These are phyloP conservation scores for Crambe crambe DNA, from an alignment of 37 sponge, comb jelly and placozoan species.

Conservation along the genomic window DNA sequence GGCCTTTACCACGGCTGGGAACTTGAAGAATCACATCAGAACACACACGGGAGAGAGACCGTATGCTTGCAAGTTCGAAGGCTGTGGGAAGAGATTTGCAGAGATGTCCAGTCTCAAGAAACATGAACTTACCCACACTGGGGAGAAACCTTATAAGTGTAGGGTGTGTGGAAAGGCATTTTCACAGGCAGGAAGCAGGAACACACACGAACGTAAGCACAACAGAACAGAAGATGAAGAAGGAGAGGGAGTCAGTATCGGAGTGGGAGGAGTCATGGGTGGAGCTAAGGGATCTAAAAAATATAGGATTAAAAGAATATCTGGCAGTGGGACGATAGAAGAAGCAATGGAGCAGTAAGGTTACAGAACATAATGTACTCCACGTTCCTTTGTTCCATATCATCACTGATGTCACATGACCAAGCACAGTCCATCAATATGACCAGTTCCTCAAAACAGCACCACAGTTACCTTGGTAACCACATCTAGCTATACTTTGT, in stretches of 20 bases:
- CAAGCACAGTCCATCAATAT: background rate
- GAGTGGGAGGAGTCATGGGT: slow-evolving; percentile 7
- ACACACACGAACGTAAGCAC: slow-evolving; percentile 84
- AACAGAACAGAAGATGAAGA: slow-evolving; percentile 42
- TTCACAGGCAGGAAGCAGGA: slow-evolving; percentile 83
- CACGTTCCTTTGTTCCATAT: too few relatives aligned
- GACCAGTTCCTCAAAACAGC: too few relatives aligned
- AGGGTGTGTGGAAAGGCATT: slow-evolving; percentile 80
- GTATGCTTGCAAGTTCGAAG: slow-evolving; percentile 76
- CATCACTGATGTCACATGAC: too few relatives aligned
- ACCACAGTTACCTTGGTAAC: too few relatives aligned
- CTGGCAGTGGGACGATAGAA: background rate
- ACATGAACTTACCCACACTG: slow-evolving; percentile 85
- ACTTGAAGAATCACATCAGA: slow-evolving; percentile 86
- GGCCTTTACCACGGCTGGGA: slow-evolving; percentile 87
- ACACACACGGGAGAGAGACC: slow-evolving; percentile 89
- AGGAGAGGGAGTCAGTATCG: background rate
- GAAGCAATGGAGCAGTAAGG: background rate
- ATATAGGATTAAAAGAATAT: slow-evolving; percentile 54
- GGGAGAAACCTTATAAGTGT: slow-evolving; percentile 84
- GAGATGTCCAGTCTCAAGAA: slow-evolving; percentile 91
- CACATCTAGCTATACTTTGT: too few relatives aligned
- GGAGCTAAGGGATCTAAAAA: slow-evolving; percentile 26
- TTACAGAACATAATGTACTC: background rate
- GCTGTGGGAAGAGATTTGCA: slow-evolving; percentile 74